These are phyloP conservation scores for Ophion ventricosus DNA, from an alignment of 2,888 invertebrate genomes.

Conservation along the genomic window DNA sequence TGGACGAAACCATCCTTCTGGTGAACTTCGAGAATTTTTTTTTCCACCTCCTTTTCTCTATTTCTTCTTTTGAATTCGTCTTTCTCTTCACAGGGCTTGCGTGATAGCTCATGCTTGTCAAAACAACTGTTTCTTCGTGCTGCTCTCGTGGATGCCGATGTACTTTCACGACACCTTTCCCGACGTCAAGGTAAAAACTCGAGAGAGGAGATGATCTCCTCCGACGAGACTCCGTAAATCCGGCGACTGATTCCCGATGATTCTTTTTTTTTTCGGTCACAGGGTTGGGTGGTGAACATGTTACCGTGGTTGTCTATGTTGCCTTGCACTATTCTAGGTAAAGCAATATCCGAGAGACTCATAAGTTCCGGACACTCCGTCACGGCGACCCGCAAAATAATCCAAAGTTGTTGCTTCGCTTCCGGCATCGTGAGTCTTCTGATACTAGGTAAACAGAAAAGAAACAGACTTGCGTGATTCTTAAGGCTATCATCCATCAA, in stretches of 20 bases:
- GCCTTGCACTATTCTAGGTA: slow-evolving; percentile 87
- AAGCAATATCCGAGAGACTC: slow-evolving; percentile 86
- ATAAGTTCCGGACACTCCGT: slow-evolving; percentile 85
- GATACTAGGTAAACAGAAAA: slow-evolving; percentile 80
- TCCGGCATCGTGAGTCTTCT: slow-evolving; percentile 84
- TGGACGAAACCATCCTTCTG: slow-evolving; percentile 87
- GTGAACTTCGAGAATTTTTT: slow-evolving; percentile 77
- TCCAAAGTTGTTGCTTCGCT: slow-evolving; percentile 85
- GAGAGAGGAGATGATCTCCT: background rate
- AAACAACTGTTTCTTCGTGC: slow-evolving; percentile 89
- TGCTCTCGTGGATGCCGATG: slow-evolving; percentile 90
- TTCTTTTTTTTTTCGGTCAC: slow-evolving; percentile 37
- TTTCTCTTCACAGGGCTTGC: slow-evolving; percentile 85
- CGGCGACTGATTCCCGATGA: slow-evolving; percentile 1
- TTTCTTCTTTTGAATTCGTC: background rate
- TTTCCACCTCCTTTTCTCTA: background rate
- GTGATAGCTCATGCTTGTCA: slow-evolving; percentile 89
- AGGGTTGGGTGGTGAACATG: slow-evolving; percentile 90
- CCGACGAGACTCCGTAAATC: background rate
- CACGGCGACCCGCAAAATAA: slow-evolving; percentile 84
- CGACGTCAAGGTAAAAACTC: slow-evolving; percentile 84
- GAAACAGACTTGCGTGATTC: background rate
- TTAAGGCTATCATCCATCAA: no score
- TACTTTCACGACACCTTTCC: slow-evolving; percentile 90
- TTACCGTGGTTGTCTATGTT: slow-evolving; percentile 88